Conservation (phyloP, 2,888 invertebrate genomes). For the Chrysolina americana region DNA sequence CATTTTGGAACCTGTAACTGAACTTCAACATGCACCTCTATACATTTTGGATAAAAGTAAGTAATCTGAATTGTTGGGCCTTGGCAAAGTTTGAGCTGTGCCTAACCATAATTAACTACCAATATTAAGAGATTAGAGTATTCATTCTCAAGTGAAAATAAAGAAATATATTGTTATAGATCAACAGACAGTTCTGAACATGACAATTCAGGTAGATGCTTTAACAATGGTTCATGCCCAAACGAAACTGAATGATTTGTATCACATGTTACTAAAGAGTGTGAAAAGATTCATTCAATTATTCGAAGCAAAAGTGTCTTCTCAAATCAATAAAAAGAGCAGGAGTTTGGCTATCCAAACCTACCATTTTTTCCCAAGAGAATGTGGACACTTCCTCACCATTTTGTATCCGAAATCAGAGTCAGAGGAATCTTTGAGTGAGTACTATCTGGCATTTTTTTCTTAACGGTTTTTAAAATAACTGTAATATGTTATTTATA, state of each 20-base stretch:
- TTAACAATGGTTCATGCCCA: slow-evolving; percentile 6
- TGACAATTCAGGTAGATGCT: not conserved
- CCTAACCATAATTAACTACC: no score
- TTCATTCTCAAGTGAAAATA: no score
- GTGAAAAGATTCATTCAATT: slow-evolving; percentile 80
- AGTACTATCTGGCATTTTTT: slow-evolving; percentile 58
- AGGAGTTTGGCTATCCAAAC: slow-evolving; percentile 72
- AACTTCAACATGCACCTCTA: slow-evolving; percentile 72
- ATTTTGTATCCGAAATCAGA: slow-evolving; percentile 79
- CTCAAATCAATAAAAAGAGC: not conserved
- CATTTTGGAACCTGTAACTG: slow-evolving; percentile 76
- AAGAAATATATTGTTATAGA: not conserved
- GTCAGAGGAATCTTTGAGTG: slow-evolving; percentile 80
- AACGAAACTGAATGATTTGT: slow-evolving; percentile 11
- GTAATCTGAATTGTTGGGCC: slow-evolving; percentile 9
- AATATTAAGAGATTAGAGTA: no score
- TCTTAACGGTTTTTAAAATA: no score
- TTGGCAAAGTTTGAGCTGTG: not conserved
- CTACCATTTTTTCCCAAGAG: slow-evolving; percentile 82
- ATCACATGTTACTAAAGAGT: slow-evolving; percentile 65
- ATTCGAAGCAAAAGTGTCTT: slow-evolving; percentile 69
- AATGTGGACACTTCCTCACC: slow-evolving; percentile 84
- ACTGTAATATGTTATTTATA: no score
- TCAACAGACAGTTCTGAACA: slow-evolving; percentile 1
- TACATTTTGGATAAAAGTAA: slow-evolving; percentile 79